Percentiles rank a stretch among this genome's conserved stretches.
These are phyloP conservation scores for Erythrocercus mccallii DNA, from an alignment of 2,113 vertebrate genomes.

Conservation along the genomic window DNA sequence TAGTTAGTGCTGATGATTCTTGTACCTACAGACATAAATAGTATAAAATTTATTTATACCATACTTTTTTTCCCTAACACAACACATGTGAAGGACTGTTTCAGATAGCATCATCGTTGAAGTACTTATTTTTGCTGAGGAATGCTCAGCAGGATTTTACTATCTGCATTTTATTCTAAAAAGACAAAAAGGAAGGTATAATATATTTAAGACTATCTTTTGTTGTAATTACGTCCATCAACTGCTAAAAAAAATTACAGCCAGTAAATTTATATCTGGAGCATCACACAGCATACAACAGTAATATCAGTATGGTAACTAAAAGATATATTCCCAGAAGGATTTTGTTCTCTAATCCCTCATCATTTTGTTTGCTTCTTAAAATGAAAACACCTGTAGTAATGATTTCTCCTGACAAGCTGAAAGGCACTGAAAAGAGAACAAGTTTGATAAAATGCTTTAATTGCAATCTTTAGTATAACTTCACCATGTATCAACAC, in stretches of 20 bases:
- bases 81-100: not conserved
- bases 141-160: not conserved
- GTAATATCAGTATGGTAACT: not conserved
- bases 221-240: not conserved
- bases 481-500: not conserved
- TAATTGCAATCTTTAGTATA: conserved; percentile 5
- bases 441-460: conserved; percentile 41
- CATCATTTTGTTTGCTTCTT: not conserved
- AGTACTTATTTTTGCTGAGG: not conserved
- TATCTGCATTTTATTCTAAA: not conserved
- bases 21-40: not conserved
- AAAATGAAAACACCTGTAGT: conserved; percentile 33
- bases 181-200: not conserved
- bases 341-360: conserved; percentile 27
- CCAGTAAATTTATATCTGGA: not conserved
- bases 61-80: not conserved
- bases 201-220: not conserved
- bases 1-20: not conserved
- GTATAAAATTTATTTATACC: not conserved
- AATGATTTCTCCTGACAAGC: conserved; percentile 13
- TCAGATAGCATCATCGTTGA: not conserved
- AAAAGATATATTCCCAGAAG: not conserved
- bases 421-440: not conserved
- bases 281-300: not conserved
- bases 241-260: not conserved